Percentiles rank a stretch among this genome's conserved stretches.
Conservation (phyloP, 53 echinoderm and acorn worm species). For the Pentamera pediparva region DNA sequence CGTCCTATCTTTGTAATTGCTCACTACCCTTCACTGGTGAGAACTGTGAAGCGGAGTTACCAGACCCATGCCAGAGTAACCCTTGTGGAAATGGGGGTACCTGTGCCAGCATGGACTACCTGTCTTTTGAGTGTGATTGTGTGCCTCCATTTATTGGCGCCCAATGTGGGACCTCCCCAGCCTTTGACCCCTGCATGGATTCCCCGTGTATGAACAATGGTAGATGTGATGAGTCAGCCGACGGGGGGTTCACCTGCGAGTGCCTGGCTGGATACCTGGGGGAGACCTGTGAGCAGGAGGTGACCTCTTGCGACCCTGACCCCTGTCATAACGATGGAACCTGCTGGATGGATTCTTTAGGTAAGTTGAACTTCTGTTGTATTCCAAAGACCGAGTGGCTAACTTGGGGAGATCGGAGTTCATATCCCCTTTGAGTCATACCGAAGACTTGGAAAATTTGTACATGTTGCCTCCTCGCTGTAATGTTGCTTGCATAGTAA, state of each 20-base stretch:
- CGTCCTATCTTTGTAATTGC: slow-evolving; percentile 55
- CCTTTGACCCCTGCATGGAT: slow-evolving; percentile 57
- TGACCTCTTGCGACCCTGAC: slow-evolving; percentile 62
- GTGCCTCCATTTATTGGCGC: slow-evolving; percentile 41
- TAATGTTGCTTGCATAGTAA: too few species aligned
- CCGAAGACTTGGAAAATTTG: too few species aligned
- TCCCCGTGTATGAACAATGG: slow-evolving; percentile 59
- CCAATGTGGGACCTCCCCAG: slow-evolving; percentile 40
- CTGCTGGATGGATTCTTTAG: slow-evolving; percentile 68
- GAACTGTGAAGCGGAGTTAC: slow-evolving; percentile 49
- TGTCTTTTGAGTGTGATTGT: slow-evolving; percentile 49
- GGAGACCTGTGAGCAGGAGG: slow-evolving; percentile 46
- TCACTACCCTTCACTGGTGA: slow-evolving; percentile 42
- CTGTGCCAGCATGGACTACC: slow-evolving; percentile 19
- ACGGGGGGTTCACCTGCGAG: slow-evolving; percentile 46
- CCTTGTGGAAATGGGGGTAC: slow-evolving; percentile 55
- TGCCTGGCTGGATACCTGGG: slow-evolving; percentile 72
- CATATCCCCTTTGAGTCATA: too few species aligned
- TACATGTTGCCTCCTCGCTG: too few species aligned
- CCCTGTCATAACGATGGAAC: slow-evolving; percentile 66
- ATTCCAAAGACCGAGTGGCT: not conserved
- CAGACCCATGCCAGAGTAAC: slow-evolving; percentile 54
- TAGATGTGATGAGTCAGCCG: slow-evolving; percentile 33
- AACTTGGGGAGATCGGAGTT: too few species aligned
- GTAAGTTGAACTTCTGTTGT: slow-evolving; percentile 21